Percentiles rank a stretch among this genome's conserved stretches.
Conservation (phyloP, 2,797 vertebrate genomes). For the Otolemur crassicaudatus region DNA sequence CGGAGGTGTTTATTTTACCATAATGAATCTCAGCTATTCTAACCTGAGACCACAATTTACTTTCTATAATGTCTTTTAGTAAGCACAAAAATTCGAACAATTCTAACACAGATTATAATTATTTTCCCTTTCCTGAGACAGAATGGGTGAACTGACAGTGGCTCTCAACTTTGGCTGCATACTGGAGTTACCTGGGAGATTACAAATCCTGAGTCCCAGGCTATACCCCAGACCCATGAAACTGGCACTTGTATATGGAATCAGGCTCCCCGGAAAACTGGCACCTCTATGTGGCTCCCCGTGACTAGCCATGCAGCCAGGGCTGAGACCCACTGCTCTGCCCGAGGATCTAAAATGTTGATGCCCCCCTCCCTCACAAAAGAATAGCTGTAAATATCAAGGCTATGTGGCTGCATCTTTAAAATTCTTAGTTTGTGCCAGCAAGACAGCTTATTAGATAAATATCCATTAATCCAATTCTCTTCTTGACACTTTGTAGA, state of each 20-base stretch:
- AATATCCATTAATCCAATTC: background rate
- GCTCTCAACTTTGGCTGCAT: background rate
- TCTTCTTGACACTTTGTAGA: background rate
- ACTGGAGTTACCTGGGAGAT: background rate
- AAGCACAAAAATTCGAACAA: background rate
- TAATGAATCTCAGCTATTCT: background rate
- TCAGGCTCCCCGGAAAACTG: background rate
- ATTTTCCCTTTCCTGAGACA: background rate
- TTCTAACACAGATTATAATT: background rate
- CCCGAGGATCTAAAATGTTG: accelerated
- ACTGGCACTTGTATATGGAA: background rate
- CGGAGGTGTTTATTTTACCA: background rate
- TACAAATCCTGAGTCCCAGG: background rate
- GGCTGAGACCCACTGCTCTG: background rate
- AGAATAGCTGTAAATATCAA: background rate
- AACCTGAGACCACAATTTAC: background rate
- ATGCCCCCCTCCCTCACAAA: background rate
- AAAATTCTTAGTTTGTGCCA: background rate
- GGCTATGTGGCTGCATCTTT: background rate
- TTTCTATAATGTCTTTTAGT: background rate
- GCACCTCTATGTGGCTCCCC: background rate
- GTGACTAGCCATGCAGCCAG: background rate
- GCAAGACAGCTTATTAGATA: background rate
- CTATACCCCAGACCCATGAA: background rate
- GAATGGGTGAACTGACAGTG: background rate